These are phyloP conservation scores for Orestias chungarensis DNA, from an alignment of 2,797 vertebrate genomes.

Conservation along the genomic window DNA sequence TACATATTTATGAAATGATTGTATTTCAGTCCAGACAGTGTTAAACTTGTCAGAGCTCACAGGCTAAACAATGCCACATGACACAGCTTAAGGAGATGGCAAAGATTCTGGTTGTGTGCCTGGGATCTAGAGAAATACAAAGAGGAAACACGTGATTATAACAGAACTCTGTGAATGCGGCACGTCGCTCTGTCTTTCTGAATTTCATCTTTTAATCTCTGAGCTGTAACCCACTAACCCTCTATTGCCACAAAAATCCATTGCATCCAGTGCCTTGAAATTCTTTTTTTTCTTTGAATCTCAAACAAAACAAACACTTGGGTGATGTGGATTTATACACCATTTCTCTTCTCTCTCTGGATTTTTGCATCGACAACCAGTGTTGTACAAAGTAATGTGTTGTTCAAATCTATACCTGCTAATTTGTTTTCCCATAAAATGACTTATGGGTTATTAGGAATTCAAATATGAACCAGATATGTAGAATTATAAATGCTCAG, in stretches of 20 bases:
- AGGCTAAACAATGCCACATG: slow-evolving; percentile 72
- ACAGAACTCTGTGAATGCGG: slow-evolving; percentile 29
- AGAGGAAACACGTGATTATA: slow-evolving; percentile 48
- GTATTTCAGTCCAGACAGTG: slow-evolving; percentile 63
- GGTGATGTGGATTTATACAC: slow-evolving; percentile 21
- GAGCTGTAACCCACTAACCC: slow-evolving; percentile 52
- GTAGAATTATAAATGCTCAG: neutral
- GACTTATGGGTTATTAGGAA: neutral
- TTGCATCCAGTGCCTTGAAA: slow-evolving; percentile 31
- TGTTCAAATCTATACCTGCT: neutral
- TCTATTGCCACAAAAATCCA: slow-evolving; percentile 41
- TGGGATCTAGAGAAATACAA: slow-evolving; percentile 55
- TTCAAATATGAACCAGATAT: neutral
- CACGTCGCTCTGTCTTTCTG: slow-evolving; percentile 45
- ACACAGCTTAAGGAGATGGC: slow-evolving; percentile 67
- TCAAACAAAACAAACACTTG: slow-evolving; percentile 33
- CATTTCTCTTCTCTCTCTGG: slow-evolving; percentile 7
- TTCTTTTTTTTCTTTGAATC: slow-evolving; percentile 29
- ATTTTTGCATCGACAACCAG: slow-evolving; percentile 1
- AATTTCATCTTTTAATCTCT: slow-evolving; percentile 67
- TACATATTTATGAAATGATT: slow-evolving; percentile 71
- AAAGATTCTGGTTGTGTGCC: slow-evolving; percentile 63
- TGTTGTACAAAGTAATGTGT: slow-evolving; percentile 9
- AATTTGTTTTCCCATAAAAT: neutral
- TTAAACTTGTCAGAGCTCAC: slow-evolving; percentile 66